Percentiles rank a stretch among this genome's conserved stretches.
Evolutionary conservation across 2,888 invertebrate genomes (phyloP).

Genomic region (Trissoscelio sp.): DNA sequence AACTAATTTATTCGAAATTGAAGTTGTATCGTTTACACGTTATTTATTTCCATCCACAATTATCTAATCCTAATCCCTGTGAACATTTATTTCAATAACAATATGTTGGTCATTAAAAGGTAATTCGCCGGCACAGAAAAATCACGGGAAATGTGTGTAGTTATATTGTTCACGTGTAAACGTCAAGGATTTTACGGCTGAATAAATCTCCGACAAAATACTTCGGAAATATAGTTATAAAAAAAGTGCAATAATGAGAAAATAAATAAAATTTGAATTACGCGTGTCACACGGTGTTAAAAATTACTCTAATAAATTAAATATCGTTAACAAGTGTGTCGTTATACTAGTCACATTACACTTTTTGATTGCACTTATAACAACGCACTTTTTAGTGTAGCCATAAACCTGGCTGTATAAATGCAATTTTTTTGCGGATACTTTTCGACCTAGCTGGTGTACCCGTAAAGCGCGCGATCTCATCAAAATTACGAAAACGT

Average conservation of each 20-base stretch:
- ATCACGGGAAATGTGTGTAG: conserved; percentile 30
- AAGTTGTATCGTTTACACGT: not conserved
- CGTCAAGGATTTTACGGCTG: conserved; percentile 42
- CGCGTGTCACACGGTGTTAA: conserved; percentile 25
- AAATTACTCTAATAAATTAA: conserved; percentile 62
- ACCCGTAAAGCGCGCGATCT: not conserved
- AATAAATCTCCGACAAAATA: conserved; percentile 55
- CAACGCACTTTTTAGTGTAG: conserved; percentile 48
- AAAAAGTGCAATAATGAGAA: conserved; percentile 44
- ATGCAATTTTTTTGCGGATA: conserved; percentile 30
- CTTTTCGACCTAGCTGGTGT: conserved; percentile 1
- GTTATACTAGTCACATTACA: conserved; percentile 46
- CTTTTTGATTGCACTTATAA: conserved; percentile 56
- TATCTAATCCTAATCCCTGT: not conserved
- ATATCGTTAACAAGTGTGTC: conserved; percentile 58
- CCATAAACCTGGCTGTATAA: conserved; percentile 48
- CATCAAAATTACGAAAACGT: conserved; percentile 19
- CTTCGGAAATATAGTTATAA: conserved; percentile 53
- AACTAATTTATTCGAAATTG: too few relatives aligned
- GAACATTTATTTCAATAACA: conserved; percentile 34
- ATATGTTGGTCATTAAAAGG: conserved; percentile 21
- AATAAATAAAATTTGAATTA: conserved; percentile 55
- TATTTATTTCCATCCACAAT: not conserved
- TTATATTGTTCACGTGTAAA: conserved; percentile 52
- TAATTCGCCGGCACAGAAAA: conserved; percentile 34